Conservation (phyloP, 2,888 invertebrate genomes). For the Dicyrtoma fusca region DNA sequence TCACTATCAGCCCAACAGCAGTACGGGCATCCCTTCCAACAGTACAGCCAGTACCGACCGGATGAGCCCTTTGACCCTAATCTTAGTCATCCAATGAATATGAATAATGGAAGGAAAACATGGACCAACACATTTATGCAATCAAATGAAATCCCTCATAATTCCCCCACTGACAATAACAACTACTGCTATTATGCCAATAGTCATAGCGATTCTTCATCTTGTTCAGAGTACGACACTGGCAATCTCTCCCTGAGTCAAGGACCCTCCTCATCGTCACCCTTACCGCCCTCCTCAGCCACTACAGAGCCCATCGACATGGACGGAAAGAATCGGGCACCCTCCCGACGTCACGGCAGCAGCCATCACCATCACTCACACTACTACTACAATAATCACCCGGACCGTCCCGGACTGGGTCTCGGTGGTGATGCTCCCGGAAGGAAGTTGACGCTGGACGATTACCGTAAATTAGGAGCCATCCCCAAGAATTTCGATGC, state of each 20-base stretch:
- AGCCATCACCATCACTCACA: conserved; percentile 18
- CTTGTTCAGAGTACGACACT: conserved; percentile 30
- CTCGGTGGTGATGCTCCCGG: background rate
- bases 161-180: conserved; percentile 31
- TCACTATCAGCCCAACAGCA: too few relatives aligned
- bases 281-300: background rate
- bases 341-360: conserved; percentile 24
- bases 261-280: background rate
- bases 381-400: background rate
- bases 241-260: background rate
- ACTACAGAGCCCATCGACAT: conserved; percentile 1
- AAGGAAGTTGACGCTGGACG: conserved; percentile 43
- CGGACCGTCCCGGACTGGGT: background rate
- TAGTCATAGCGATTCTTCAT: conserved; percentile 27
- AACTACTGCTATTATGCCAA: conserved; percentile 15
- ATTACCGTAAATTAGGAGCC: conserved; percentile 51
- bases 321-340: conserved; percentile 31
- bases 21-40: too few relatives aligned
- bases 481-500: conserved; percentile 48
- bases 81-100: background rate
- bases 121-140: conserved; percentile 46
- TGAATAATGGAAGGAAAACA: conserved; percentile 4
- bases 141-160: conserved; percentile 8
- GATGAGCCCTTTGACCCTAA: background rate
- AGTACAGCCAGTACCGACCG: too few relatives aligned